These are phyloP conservation scores for Gari tellinella DNA, from an alignment of 2,888 invertebrate genomes.

Conservation along the genomic window DNA sequence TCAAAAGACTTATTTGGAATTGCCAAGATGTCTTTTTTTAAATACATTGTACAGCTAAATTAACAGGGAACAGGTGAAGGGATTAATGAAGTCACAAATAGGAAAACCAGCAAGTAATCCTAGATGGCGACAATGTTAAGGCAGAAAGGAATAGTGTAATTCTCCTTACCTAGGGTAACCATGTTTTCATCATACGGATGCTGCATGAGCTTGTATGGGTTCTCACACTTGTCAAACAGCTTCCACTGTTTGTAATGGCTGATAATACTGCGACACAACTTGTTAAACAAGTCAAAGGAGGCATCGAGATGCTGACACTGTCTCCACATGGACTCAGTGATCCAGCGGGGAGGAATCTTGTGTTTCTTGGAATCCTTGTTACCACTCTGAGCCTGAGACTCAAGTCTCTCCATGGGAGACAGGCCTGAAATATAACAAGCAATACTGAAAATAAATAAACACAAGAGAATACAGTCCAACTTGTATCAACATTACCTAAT, in stretches of 20 bases:
- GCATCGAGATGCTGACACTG: constrained; percentile 81
- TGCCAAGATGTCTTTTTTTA: too few species aligned
- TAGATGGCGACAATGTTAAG: too few species aligned
- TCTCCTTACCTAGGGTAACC: constrained; percentile 42
- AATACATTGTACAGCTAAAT: too few species aligned
- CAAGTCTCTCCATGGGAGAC: constrained; percentile 78
- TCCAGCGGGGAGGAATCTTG: constrained; percentile 73
- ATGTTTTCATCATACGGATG: constrained; percentile 30
- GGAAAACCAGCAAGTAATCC: too few species aligned
- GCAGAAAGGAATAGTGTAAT: too few species aligned
- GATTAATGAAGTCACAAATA: too few species aligned
- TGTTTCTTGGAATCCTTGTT: constrained; percentile 62
- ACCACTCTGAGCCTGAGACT: constrained; percentile 67
- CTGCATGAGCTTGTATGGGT: constrained; percentile 75
- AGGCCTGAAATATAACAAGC: constrained; percentile 66
- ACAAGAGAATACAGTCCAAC: too few species aligned
- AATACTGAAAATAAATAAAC: not conserved
- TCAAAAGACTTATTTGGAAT: too few species aligned
- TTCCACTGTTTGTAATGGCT: constrained; percentile 79
- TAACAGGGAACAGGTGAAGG: too few species aligned
- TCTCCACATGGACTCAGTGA: constrained; percentile 76
- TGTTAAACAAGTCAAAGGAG: constrained; percentile 69
- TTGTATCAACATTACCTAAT: too few species aligned
- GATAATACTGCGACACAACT: constrained; percentile 78
- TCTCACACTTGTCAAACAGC: constrained; percentile 65